Conservation (phyloP, 1,140 invertebrate genomes). For the Trachymyrmex septentrionalis region DNA sequence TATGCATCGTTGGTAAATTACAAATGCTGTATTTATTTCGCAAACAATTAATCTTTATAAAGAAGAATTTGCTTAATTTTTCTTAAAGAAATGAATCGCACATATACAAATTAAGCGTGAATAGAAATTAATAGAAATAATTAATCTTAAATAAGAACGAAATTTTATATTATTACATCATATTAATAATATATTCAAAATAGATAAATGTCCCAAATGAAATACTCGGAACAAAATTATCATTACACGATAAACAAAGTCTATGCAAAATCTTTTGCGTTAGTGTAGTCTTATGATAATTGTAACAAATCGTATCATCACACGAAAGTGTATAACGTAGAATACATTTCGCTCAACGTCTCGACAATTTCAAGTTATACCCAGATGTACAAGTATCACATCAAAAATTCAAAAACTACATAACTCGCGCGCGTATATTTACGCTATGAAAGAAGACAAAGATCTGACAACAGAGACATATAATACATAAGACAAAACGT, state of each 20-base stretch:
- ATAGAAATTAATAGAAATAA: neutral
- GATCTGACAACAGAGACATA: neutral
- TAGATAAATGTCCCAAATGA: neutral
- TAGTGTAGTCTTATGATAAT: neutral
- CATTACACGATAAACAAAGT: neutral
- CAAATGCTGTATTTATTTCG: neutral
- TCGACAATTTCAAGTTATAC: constrained; percentile 13
- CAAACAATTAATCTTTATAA: neutral
- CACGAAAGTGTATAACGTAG: neutral
- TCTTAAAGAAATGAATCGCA: neutral
- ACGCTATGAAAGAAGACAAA: constrained; percentile 14
- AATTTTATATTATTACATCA: neutral
- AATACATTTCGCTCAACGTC: neutral
- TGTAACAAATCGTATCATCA: neutral
- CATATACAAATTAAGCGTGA: neutral
- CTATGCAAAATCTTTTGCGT: neutral
- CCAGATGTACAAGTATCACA: constrained; percentile 7
- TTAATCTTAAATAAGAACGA: neutral
- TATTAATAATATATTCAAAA: neutral
- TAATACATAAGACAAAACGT: neutral
- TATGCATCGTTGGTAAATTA: too few species aligned
- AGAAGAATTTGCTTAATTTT: neutral
- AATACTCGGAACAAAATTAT: neutral
- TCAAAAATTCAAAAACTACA: constrained; percentile 46
- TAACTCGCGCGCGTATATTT: constrained; percentile 1